Evolutionary conservation across 2,797 vertebrate genomes (phyloP).

Genomic region (Arctocebus calabarensis): DNA sequence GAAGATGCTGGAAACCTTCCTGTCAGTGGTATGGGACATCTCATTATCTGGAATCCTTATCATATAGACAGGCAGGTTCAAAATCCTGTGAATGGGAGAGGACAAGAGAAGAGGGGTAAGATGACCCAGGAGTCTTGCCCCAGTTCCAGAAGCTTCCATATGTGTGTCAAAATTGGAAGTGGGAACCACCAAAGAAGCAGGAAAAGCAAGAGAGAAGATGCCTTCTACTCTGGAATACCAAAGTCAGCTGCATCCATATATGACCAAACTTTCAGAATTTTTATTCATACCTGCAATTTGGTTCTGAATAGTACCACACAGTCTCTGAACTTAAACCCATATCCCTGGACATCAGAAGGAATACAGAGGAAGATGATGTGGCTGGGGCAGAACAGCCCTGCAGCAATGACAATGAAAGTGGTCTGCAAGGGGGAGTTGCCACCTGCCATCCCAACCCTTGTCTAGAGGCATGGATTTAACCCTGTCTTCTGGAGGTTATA

Average conservation of each 20-base stretch:
- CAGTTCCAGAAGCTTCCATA: neutral
- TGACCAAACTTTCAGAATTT: neutral
- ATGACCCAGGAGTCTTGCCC: neutral
- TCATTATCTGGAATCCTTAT: neutral
- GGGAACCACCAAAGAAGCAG: neutral
- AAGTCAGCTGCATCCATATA: neutral
- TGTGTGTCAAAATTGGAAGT: neutral
- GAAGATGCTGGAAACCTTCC: neutral
- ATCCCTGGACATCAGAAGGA: no score
- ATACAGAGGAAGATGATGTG: neutral
- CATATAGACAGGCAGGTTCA: neutral
- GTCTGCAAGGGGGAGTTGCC: neutral
- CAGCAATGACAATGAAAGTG: neutral
- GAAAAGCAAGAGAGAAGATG: neutral
- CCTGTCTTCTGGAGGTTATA: neutral
- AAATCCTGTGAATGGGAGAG: neutral
- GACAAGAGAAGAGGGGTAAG: neutral
- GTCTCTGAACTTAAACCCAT: neutral
- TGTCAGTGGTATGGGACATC: neutral
- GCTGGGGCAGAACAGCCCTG: neutral
- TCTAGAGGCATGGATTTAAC: neutral
- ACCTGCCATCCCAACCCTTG: accelerated
- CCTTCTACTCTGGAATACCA: neutral
- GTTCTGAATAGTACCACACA: neutral
- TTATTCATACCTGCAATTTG: neutral